Conservation (phyloP, 1,140 invertebrate genomes). For the Drosophila lini region DNA sequence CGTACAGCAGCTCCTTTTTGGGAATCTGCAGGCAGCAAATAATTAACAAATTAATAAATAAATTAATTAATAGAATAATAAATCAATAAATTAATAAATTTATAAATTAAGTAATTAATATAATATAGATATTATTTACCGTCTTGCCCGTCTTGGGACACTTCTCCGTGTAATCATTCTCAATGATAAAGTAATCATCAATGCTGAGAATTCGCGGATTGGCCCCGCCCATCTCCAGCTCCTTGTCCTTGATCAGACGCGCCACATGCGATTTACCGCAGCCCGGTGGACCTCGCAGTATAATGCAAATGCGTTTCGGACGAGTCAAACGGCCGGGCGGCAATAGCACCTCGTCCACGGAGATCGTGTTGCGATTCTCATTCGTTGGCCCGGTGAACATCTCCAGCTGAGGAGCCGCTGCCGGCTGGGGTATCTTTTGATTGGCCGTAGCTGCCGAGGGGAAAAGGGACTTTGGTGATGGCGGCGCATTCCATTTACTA, state of each 20-base stretch:
- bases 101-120: no score
- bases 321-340: slow-evolving; percentile 86
- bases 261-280: slow-evolving; percentile 93
- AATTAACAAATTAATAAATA: neutral
- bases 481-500: neutral
- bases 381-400: slow-evolving; percentile 59
- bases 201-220: slow-evolving; percentile 95
- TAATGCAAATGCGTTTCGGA: slow-evolving; percentile 92
- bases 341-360: slow-evolving; percentile 93
- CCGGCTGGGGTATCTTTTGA: slow-evolving; percentile 28
- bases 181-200: slow-evolving; percentile 98
- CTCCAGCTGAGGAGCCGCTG: slow-evolving; percentile 34
- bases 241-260: slow-evolving; percentile 91
- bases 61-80: no score
- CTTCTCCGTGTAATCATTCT: slow-evolving; percentile 92
- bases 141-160: slow-evolving; percentile 92
- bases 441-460: slow-evolving; percentile 67
- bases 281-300: slow-evolving; percentile 94
- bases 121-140: slow-evolving; percentile 83
- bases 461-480: slow-evolving; percentile 38
- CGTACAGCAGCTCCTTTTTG: slow-evolving; percentile 92
- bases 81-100: no score
- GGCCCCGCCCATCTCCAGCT: slow-evolving; percentile 85
- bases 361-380: slow-evolving; percentile 85
- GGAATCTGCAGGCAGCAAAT: slow-evolving; percentile 85